Evolutionary conservation across 2,888 invertebrate genomes (phyloP).

Genomic region (Deilephila porcellus): DNA sequence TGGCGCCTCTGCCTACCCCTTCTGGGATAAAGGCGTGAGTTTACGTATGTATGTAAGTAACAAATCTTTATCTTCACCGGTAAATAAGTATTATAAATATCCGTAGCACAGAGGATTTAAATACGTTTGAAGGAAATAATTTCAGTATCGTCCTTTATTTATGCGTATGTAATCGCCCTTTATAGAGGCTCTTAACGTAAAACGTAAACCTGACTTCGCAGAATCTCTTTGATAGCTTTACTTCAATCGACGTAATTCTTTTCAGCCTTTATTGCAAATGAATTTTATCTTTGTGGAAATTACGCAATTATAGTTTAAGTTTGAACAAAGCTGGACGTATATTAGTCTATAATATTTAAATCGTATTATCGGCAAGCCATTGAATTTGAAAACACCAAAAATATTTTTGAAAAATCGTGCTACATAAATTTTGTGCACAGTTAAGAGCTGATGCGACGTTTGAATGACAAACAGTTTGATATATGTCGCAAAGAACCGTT

Average conservation of each 20-base stretch:
- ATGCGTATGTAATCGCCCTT: background rate
- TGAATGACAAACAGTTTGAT: constrained; percentile 14
- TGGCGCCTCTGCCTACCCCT: no score
- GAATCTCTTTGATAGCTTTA: constrained; percentile 3
- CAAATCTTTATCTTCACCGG: no score
- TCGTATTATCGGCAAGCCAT: no score
- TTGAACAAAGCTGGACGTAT: no score
- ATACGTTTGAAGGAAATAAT: background rate
- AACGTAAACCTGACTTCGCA: background rate
- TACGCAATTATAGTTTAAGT: no score
- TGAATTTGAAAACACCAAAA: background rate
- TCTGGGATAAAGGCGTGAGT: no score
- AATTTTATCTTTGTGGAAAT: background rate
- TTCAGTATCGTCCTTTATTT: background rate
- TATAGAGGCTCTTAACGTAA: background rate
- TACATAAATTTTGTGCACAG: background rate
- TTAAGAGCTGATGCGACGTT: background rate
- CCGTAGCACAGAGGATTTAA: background rate
- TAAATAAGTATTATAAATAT: background rate
- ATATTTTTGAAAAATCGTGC: background rate
- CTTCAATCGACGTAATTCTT: background rate
- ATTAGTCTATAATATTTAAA: no score
- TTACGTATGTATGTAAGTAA: no score
- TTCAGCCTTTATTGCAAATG: background rate
- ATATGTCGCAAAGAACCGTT: constrained; percentile 24